Evolutionary conservation across 1,140 invertebrate species (phyloP).

Genomic region (Diuraphis noxia): DNA sequence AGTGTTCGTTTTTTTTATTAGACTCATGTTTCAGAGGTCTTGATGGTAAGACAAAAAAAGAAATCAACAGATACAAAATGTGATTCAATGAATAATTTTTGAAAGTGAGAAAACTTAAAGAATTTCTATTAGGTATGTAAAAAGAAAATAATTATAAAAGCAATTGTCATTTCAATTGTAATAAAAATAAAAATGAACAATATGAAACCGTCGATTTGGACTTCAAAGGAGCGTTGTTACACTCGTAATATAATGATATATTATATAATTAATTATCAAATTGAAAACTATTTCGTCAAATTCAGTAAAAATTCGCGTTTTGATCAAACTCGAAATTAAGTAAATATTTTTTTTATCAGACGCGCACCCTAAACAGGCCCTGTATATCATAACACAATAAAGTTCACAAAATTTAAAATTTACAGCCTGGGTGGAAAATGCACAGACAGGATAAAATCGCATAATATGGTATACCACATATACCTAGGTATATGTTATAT

Average conservation of each 20-base stretch:
- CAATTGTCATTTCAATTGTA: neutral
- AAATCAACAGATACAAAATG: neutral
- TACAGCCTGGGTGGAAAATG: neutral
- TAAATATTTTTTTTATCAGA: neutral
- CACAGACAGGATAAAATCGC: neutral
- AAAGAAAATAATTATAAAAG: neutral
- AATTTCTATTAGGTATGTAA: neutral
- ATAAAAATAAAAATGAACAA: no score
- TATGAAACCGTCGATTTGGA: no score
- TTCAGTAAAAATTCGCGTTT: neutral
- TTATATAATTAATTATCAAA: neutral
- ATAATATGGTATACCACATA: neutral
- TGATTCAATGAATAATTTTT: neutral
- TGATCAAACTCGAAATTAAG: neutral
- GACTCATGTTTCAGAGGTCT: neutral
- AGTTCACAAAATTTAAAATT: neutral
- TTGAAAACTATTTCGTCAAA: neutral
- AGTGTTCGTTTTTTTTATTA: no score
- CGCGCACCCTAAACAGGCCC: no score
- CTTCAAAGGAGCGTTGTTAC: neutral
- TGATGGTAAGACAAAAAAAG: neutral
- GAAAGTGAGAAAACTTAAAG: neutral
- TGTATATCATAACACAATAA: neutral
- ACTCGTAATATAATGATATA: neutral
- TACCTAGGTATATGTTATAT: neutral